phyloP scores from a whole-genome alignment of 1,140 invertebrate species.

The Drosophila trapezifrons region DNA sequence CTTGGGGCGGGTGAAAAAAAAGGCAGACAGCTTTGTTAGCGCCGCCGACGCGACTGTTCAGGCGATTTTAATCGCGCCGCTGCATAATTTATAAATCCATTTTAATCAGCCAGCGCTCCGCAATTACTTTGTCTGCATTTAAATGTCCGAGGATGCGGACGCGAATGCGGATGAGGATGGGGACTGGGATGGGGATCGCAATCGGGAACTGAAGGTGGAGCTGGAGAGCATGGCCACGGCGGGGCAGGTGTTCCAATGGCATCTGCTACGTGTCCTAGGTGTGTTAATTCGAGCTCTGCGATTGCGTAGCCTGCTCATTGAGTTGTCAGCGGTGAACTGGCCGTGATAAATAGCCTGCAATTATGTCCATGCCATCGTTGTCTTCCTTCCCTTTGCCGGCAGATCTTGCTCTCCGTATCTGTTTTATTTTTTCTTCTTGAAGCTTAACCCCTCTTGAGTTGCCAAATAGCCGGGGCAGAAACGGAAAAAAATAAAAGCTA shows the following conservation, averaged over 20 bases:
- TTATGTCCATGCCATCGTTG: constrained; percentile 73
- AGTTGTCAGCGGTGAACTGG: constrained; percentile 72
- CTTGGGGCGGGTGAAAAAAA: constrained; percentile 1
- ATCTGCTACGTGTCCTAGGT: constrained; percentile 76
- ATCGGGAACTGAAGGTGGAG: constrained; percentile 8
- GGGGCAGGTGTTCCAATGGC: constrained; percentile 70
- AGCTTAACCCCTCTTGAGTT: constrained; percentile 19
- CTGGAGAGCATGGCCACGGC: constrained; percentile 58
- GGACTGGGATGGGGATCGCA: not conserved
- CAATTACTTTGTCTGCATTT: constrained; percentile 84
- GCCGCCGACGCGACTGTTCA: constrained; percentile 66
- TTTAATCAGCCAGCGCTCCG: constrained; percentile 74
- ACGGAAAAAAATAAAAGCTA: constrained; percentile 53
- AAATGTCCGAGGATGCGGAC: constrained; percentile 56
- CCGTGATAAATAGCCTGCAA: constrained; percentile 79
- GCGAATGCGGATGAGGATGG: constrained; percentile 30
- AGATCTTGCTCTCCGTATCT: constrained; percentile 1
- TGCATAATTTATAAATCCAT: constrained; percentile 83
- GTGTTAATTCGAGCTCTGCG: constrained; percentile 69
- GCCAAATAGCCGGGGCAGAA: constrained; percentile 45
- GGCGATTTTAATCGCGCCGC: constrained; percentile 80
- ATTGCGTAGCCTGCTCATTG: constrained; percentile 77
- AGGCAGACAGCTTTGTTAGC: constrained; percentile 60
- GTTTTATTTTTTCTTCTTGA: not conserved
- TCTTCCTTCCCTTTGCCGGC: constrained; percentile 15